phyloP scores from a whole-genome alignment of 2,888 invertebrate species.

The Pandemis cinnamomeana region DNA sequence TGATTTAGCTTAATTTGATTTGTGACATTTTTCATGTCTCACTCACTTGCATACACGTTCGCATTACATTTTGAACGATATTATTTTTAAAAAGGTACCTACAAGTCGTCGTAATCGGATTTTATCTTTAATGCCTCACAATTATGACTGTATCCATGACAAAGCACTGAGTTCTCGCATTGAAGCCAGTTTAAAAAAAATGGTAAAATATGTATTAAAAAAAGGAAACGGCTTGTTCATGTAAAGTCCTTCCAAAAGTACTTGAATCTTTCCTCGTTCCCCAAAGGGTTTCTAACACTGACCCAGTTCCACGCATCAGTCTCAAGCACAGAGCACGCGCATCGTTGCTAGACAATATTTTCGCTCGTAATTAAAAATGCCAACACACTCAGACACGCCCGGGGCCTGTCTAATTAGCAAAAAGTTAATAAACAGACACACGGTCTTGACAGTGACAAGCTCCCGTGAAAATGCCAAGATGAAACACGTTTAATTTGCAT shows the following conservation, averaged over 20 bases:
- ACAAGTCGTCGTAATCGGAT: too few species aligned
- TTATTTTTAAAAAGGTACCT: neutral
- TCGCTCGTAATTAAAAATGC: constrained; percentile 82
- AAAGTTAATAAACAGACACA: constrained; percentile 83
- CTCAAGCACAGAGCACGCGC: constrained; percentile 43
- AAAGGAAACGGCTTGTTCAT: neutral
- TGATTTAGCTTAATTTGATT: constrained; percentile 80
- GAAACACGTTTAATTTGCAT: constrained; percentile 82
- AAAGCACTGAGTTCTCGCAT: too few species aligned
- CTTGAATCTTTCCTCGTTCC: neutral
- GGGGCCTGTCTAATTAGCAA: constrained; percentile 82
- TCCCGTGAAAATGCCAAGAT: constrained; percentile 82
- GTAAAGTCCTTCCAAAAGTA: neutral
- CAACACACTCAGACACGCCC: constrained; percentile 78
- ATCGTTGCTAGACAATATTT: constrained; percentile 67
- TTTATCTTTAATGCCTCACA: too few species aligned
- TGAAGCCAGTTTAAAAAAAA: neutral
- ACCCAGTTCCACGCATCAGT: constrained; percentile 45
- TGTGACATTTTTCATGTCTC: constrained; percentile 69
- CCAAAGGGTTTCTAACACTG: neutral
- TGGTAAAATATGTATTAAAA: neutral
- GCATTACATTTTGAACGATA: constrained; percentile 14
- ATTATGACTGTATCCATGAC: too few species aligned
- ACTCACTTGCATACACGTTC: constrained; percentile 17
- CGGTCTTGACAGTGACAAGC: constrained; percentile 81